Conservation (phyloP, 2,797 vertebrate genomes). For the Anisognathus igniventris region DNA sequence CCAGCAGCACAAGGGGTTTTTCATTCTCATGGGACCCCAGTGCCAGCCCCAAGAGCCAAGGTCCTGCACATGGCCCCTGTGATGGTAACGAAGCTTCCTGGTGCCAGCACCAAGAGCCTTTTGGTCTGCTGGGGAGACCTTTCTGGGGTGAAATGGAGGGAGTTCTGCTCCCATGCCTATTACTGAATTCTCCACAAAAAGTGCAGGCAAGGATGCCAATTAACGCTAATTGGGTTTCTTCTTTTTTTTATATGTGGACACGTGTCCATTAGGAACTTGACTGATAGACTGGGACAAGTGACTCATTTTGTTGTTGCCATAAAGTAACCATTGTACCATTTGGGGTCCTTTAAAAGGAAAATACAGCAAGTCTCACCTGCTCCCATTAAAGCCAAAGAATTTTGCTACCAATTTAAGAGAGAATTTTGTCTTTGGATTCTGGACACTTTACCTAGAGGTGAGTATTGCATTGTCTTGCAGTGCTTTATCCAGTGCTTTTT, state of each 20-base stretch:
- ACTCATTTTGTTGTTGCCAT: constrained; percentile 19
- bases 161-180: constrained; percentile 44
- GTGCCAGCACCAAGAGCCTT: neutral
- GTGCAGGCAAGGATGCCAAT: constrained; percentile 29
- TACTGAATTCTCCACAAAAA: constrained; percentile 41
- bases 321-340: neutral
- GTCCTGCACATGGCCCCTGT: neutral
- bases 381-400: neutral
- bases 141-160: constrained; percentile 18
- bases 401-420: neutral
- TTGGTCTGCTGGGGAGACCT: neutral
- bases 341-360: neutral
- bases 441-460: neutral
- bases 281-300: constrained; percentile 23
- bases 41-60: neutral
- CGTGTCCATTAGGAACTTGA: constrained; percentile 6
- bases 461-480: neutral
- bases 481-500: neutral
- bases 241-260: constrained; percentile 2
- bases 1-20: neutral
- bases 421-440: neutral
- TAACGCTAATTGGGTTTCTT: constrained; percentile 32
- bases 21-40: neutral
- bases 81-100: neutral
- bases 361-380: neutral